Percentiles rank a stretch among this genome's conserved stretches.
Evolutionary conservation across 2,113 vertebrate species (phyloP).

Genomic region (human (Homo sapiens)): GRCh38 chr2:240451501-240452000

Average conservation of each 20-base stretch:
- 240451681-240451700: too few species aligned
- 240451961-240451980: not conserved
- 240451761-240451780: not conserved
- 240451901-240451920: not conserved
- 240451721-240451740: not conserved
- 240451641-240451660: not conserved
- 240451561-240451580: not conserved
- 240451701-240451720: not conserved
- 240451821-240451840: not conserved
- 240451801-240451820: accelerated
- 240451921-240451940: too few species aligned
- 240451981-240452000: not conserved
- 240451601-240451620: accelerated
- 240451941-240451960: not conserved
- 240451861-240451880: not conserved
- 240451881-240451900: not conserved
- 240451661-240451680: not conserved
- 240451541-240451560: not conserved
- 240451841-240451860: not conserved
- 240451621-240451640: not conserved
- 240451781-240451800: not conserved
- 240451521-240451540: not conserved
- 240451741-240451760: not conserved
- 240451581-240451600: too few species aligned
- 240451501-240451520: accelerated